phyloP scores from a whole-genome alignment of 2,797 vertebrate species.

The Harpagifer antarcticus region DNA sequence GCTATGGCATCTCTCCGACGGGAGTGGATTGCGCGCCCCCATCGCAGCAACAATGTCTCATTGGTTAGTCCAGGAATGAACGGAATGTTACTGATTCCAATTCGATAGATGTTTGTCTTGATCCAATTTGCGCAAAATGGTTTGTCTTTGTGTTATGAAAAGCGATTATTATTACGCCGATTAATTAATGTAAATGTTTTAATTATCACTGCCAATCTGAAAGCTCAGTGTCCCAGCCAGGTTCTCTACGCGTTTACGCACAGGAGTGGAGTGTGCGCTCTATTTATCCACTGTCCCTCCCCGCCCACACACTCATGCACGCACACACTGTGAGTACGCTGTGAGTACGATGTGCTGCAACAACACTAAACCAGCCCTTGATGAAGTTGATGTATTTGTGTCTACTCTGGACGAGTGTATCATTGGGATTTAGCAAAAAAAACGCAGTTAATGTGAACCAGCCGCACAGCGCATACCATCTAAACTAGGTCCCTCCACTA shows the following conservation, averaged over 20 bases:
- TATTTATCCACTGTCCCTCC: constrained; percentile 58
- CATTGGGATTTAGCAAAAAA: constrained; percentile 15
- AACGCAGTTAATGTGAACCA: constrained; percentile 66
- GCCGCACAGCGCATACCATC: constrained; percentile 49
- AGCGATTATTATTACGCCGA: background rate
- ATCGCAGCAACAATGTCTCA: background rate
- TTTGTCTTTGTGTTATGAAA: too few relatives aligned
- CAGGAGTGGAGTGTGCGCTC: constrained; percentile 39
- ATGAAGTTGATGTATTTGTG: background rate
- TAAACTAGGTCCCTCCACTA: constrained; percentile 51
- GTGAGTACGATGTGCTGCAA: constrained; percentile 14
- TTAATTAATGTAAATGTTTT: background rate
- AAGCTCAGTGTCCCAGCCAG: constrained; percentile 2
- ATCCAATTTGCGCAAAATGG: constrained; percentile 4
- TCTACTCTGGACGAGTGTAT: constrained; percentile 5
- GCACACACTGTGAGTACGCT: constrained; percentile 12
- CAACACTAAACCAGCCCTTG: background rate
- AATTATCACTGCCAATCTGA: constrained; percentile 4
- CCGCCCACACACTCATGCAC: constrained; percentile 18
- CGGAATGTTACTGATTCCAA: background rate
- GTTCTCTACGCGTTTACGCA: constrained; percentile 51
- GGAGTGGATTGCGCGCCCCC: background rate
- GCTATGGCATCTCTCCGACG: background rate
- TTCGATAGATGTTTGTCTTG: background rate
- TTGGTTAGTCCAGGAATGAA: constrained; percentile 5